phyloP scores from a whole-genome alignment of 2,888 invertebrate species.

The Standfussiana lucernea region DNA sequence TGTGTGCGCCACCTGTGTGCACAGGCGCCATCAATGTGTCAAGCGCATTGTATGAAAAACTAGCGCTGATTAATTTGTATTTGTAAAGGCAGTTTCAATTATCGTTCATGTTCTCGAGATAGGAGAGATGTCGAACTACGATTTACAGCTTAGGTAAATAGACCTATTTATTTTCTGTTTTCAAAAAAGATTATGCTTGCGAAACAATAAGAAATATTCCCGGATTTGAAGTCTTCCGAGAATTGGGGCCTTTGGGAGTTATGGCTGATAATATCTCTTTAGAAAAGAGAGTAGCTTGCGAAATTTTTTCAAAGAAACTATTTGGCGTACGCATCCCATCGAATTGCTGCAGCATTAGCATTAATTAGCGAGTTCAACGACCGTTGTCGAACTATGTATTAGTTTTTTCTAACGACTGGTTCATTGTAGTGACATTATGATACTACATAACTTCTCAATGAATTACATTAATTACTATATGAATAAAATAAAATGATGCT shows the following conservation, averaged over 20 bases:
- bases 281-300: constrained; percentile 64
- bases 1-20: constrained; percentile 69
- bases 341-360: constrained; percentile 76
- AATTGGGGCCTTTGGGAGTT: not conserved
- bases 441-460: constrained; percentile 21
- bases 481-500: not conserved
- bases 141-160: not conserved
- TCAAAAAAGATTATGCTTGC: constrained; percentile 7
- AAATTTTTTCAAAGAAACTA: constrained; percentile 72
- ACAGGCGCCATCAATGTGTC: constrained; percentile 63
- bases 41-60: constrained; percentile 59
- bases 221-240: constrained; percentile 5
- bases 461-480: constrained; percentile 28
- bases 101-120: constrained; percentile 29
- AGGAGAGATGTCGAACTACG: constrained; percentile 6
- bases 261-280: constrained; percentile 11
- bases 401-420: constrained; percentile 68
- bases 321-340: constrained; percentile 71
- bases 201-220: not conserved
- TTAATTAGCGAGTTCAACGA: constrained; percentile 81
- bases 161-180: not conserved
- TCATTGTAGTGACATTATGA: constrained; percentile 63
- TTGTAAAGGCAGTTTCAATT: constrained; percentile 52
- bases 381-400: constrained; percentile 64
- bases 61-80: constrained; percentile 57